A percentile compares a stretch with the other conserved stretches of the same genome.
These are phyloP conservation scores for Cydia amplana DNA, from an alignment of 1,140 invertebrate genomes.

Conservation along the genomic window DNA sequence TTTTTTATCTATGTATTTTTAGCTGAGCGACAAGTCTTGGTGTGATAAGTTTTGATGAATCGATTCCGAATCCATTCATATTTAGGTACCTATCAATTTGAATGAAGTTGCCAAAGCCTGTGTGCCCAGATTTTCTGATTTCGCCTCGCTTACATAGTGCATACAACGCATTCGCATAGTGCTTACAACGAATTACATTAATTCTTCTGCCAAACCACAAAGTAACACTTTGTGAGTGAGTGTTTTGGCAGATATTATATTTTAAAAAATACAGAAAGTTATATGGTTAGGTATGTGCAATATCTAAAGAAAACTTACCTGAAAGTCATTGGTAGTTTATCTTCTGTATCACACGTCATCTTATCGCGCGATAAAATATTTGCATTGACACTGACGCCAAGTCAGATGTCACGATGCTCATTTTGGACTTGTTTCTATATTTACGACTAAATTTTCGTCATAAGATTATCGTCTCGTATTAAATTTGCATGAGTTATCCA, in stretches of 20 bases:
- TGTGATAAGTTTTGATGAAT: not conserved
- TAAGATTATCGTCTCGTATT: not conserved
- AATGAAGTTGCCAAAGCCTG: no score
- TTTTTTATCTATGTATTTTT: not conserved
- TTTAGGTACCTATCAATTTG: not conserved
- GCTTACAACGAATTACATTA: no score
- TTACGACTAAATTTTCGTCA: not conserved
- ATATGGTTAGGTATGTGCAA: not conserved
- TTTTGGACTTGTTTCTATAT: not conserved
- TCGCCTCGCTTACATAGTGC: no score
- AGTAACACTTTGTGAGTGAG: no score
- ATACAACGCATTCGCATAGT: no score
- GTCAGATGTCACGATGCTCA: not conserved
- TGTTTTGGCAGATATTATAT: no score
- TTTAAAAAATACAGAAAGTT: not conserved
- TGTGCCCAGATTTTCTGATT: no score
- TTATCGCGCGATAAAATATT: slow-evolving; percentile 23
- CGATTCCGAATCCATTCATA: not conserved
- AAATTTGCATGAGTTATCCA: slow-evolving; percentile 5
- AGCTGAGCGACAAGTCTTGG: not conserved
- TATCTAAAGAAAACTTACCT: not conserved
- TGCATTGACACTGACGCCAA: slow-evolving; percentile 17
- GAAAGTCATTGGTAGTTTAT: not conserved
- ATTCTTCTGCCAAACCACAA: no score
- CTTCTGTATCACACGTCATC: slow-evolving; percentile 9